These are phyloP conservation scores for Phrynocephalus forsythii DNA, from an alignment of 2,797 vertebrate species.

Conservation along the genomic window DNA sequence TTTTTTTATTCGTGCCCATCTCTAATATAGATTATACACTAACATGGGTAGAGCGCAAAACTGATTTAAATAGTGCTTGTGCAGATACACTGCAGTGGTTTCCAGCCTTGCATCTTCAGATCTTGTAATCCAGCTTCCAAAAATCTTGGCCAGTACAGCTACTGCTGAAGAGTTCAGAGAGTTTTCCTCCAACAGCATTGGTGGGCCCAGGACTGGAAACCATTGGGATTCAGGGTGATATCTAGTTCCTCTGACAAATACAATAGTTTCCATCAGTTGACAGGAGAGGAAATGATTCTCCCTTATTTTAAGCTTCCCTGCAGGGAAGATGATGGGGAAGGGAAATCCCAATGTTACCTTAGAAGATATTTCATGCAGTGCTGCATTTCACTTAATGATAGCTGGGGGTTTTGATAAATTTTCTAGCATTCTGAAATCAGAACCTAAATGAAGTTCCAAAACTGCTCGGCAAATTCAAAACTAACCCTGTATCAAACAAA, in stretches of 20 bases:
- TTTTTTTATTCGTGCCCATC: no score
- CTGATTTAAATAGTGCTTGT: not conserved
- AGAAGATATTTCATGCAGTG: not conserved
- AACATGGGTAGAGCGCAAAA: no score
- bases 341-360: not conserved
- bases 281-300: not conserved
- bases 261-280: not conserved
- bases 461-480: conserved; percentile 11
- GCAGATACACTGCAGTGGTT: not conserved
- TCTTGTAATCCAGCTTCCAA: no score
- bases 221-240: not conserved
- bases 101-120: no score
- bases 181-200: no score
- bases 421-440: conserved; percentile 41
- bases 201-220: no score
- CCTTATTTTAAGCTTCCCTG: not conserved
- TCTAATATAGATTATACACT: not conserved
- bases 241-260: not conserved
- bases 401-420: conserved; percentile 3
- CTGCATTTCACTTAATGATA: conserved; percentile 44
- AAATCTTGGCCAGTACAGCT: no score
- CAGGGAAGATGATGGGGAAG: not conserved
- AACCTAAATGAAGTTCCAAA: conserved; percentile 38
- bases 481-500: not conserved
- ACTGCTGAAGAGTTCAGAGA: no score